phyloP scores from a whole-genome alignment of 2,888 invertebrate species.

The Phania funesta region DNA sequence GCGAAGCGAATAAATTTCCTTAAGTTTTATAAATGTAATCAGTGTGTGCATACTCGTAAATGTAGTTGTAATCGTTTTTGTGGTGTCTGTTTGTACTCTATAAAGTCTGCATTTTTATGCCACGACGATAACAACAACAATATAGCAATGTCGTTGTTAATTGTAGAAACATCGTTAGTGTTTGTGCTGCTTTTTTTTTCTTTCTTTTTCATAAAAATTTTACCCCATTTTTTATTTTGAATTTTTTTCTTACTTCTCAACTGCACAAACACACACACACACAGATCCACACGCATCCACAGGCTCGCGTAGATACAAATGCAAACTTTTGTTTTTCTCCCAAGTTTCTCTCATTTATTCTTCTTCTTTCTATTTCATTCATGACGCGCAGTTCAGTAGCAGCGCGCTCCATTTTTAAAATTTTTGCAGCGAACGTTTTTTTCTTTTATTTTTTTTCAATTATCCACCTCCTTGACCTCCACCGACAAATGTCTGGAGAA shows the following conservation, averaged over 20 bases:
- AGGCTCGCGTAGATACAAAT: not conserved
- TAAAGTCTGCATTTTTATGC: conserved; percentile 64
- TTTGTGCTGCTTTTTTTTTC: conserved; percentile 5
- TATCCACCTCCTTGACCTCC: conserved; percentile 67
- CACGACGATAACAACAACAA: conserved; percentile 36
- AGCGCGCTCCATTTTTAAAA: conserved; percentile 68
- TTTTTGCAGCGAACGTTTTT: conserved; percentile 55
- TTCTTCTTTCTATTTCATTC: conserved; percentile 62
- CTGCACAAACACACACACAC: conserved; percentile 13
- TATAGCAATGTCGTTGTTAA: conserved; percentile 71
- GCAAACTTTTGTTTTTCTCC: conserved; percentile 65
- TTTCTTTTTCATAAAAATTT: conserved; percentile 53
- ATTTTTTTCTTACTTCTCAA: conserved; percentile 33
- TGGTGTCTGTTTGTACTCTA: conserved; percentile 64
- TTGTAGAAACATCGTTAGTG: conserved; percentile 71
- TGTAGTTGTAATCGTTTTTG: conserved; percentile 36
- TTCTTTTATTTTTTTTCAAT: conserved; percentile 54
- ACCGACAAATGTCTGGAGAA: conserved; percentile 63
- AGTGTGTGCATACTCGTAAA: conserved; percentile 7
- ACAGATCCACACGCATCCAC: not conserved
- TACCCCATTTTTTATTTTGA: conserved; percentile 56
- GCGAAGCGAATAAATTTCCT: conserved; percentile 56
- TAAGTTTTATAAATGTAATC: conserved; percentile 47
- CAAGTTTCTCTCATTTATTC: conserved; percentile 56
- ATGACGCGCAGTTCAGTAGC: conserved; percentile 63